Conservation (phyloP, 2,888 invertebrate genomes). For the Hecatera dysodea region DNA sequence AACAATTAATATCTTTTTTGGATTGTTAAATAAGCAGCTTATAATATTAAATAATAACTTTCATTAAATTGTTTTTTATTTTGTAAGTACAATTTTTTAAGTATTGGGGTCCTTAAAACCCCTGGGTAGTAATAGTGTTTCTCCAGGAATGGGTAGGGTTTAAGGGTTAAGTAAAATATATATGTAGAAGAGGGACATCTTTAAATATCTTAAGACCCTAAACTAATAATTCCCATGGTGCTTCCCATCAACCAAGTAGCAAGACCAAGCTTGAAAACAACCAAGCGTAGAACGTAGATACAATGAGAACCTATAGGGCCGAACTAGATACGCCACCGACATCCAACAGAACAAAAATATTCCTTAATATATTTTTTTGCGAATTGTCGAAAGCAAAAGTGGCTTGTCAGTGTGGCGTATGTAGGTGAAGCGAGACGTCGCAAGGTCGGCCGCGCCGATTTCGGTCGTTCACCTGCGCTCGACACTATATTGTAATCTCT, state of each 20-base stretch:
- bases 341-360: conserved; percentile 66
- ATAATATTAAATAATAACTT: no score
- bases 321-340: conserved; percentile 54
- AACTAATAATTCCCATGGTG: not conserved
- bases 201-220: not conserved
- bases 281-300: not conserved
- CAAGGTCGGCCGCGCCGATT: conserved; percentile 90
- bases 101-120: no score
- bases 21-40: no score
- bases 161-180: no score
- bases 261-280: not conserved
- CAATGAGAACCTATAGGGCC: conserved; percentile 47
- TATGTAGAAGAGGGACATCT: not conserved
- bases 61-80: no score
- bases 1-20: no score
- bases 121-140: no score
- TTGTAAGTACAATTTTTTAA: no score
- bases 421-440: conserved; percentile 88
- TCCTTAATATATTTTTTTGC: conserved; percentile 82
- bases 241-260: not conserved
- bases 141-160: no score
- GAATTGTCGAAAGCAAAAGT: conserved; percentile 90
- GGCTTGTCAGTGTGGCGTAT: conserved; percentile 86
- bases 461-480: conserved; percentile 87
- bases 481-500: conserved; percentile 76